These are phyloP conservation scores for Saccostrea cuccullata DNA, from an alignment of 1,140 invertebrate genomes.

Conservation along the genomic window DNA sequence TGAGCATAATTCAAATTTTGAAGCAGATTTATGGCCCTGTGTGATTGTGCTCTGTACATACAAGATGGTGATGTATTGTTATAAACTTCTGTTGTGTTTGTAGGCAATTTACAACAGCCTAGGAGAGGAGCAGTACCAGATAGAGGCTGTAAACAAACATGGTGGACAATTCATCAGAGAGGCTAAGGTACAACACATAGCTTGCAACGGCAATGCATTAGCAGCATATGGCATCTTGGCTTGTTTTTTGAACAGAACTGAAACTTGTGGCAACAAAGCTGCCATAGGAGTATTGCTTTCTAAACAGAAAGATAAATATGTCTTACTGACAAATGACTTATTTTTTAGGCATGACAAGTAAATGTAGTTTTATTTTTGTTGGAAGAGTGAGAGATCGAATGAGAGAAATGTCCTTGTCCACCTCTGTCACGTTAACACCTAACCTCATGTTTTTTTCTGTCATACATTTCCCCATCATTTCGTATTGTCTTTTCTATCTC, in stretches of 20 bases:
- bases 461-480: conserved; percentile 7
- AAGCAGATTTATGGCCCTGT: too few species aligned
- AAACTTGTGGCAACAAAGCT: conserved; percentile 20
- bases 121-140: conserved; percentile 92
- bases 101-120: conserved; percentile 94
- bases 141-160: conserved; percentile 96
- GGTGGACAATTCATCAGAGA: conserved; percentile 97
- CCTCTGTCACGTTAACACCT: conserved; percentile 11
- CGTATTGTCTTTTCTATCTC: conserved; percentile 1
- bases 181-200: conserved; percentile 89
- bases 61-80: neutral
- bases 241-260: neutral
- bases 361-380: neutral
- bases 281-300: conserved; percentile 17
- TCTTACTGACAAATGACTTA: neutral
- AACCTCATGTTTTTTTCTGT: conserved; percentile 20
- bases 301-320: neutral
- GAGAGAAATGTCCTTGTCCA: neutral
- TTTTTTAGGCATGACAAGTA: neutral
- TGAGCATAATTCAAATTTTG: conserved; percentile 77
- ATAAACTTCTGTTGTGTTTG: conserved; percentile 71
- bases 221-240: conserved; percentile 27
- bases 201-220: neutral
- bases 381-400: neutral
- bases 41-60: too few species aligned